Base-by-base conservation (phyloP, 2,888 invertebrate species). In the Cheilosia scutellata region DNA sequence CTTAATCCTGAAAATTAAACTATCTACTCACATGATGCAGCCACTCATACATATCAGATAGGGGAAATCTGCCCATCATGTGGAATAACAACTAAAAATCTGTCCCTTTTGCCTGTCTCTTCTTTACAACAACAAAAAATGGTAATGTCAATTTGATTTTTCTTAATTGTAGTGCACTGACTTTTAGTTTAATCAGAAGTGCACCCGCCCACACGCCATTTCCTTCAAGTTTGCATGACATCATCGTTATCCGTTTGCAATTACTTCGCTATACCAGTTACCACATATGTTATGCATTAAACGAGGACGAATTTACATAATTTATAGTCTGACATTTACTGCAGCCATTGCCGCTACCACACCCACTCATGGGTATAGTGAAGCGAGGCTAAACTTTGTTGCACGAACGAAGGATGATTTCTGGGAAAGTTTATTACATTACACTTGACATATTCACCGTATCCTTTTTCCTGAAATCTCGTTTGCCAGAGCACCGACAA, bases 241-340 rank as follows among this genome's bases (percentile, higher is more conserved):
- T 82, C 76, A 80, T 82, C 66, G 51, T 86, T 76, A 75, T 65
- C 71, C 62, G 25, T 58, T 16, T n/a, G 25, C 51, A 51, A 51
- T 51, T 51, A 51, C 27, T 11, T 51, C 9, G 49, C 49, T 25
- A 27, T 47, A 49, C 11, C 11, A 20, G 58, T 60, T 20, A 44
- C 49, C 70, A 66, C 82, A 76, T 72, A 57, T 86, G 66, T 49
- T 57, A 31, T 72, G 72, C 76, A 76, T 76, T 86, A 76, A 82
- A 76, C 62, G 33, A 77, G 66, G 60, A 76, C 55, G 71, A 82
- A 86, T 86, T 86, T 82, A 40, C 82, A 82, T 86, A 86, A 86
- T 86, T 86, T 77, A 86, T 86, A 53, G 71, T 82, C 76, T 76
- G 72, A 72, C 77, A 78, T 83, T 82, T 66, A 77, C 76, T 75